These are phyloP conservation scores for Sinocyclocheilus maitianheensis DNA, from an alignment of 2,113 vertebrate genomes.

Conservation along the genomic window DNA sequence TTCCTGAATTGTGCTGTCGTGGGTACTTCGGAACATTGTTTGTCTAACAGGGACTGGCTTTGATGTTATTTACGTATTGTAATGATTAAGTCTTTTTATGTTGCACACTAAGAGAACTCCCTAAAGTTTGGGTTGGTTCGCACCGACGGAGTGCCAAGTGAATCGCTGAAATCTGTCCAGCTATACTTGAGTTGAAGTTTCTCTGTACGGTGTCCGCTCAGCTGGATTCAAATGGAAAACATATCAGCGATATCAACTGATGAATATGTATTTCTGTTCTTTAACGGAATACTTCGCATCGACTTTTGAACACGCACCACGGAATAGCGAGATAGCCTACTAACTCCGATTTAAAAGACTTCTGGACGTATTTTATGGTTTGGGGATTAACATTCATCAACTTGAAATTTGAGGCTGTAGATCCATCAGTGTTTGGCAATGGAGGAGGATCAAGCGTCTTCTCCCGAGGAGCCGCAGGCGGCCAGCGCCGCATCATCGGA, in stretches of 20 bases:
- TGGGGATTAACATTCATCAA: conserved; percentile 40
- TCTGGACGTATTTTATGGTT: conserved; percentile 39
- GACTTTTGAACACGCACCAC: conserved; percentile 5
- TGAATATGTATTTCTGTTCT: background rate
- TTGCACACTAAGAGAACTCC: background rate
- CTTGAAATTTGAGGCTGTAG: conserved; percentile 2
- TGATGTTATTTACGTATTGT: background rate
- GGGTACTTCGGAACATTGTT: background rate
- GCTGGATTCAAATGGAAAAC: conserved; percentile 24
- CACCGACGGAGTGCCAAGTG: conserved; percentile 5
- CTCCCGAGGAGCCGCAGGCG: conserved; percentile 62
- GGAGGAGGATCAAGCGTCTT: conserved; percentile 77
- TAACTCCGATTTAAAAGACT: background rate
- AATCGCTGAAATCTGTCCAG: conserved; percentile 4
- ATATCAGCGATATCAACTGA: background rate
- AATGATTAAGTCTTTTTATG: background rate
- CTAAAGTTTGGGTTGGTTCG: conserved; percentile 27
- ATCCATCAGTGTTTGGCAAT: conserved; percentile 56
- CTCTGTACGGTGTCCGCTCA: background rate
- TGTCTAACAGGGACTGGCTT: background rate
- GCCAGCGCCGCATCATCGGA: conserved; percentile 73
- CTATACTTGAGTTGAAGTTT: conserved; percentile 35
- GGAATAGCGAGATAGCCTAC: background rate
- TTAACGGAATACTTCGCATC: background rate
- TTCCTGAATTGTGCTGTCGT: conserved; percentile 39